A percentile compares a stretch with the other conserved stretches of the same genome.
phyloP scores from a whole-genome alignment of 1,140 invertebrate genomes.

The Drosophila suzukii region DNA sequence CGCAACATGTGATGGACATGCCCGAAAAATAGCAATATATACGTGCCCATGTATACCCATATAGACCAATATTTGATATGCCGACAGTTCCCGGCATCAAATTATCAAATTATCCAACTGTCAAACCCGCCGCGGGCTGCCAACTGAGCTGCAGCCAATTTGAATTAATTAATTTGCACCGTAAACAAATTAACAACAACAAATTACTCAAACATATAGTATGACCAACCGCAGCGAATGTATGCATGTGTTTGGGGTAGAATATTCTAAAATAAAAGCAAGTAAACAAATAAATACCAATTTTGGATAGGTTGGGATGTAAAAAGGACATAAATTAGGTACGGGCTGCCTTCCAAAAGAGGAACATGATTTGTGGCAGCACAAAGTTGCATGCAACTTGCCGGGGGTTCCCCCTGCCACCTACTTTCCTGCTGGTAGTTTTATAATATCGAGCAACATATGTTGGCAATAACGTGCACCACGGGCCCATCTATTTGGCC shows the following conservation, averaged over 20 bases:
- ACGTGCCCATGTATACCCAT: background rate
- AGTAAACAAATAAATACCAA: conserved; percentile 32
- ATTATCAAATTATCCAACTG: conserved; percentile 28
- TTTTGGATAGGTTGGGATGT: conserved; percentile 4
- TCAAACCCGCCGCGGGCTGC: conserved; percentile 2
- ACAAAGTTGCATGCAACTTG: conserved; percentile 53
- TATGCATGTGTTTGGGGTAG: background rate
- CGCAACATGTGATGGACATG: conserved; percentile 61
- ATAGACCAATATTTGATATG: conserved; percentile 14
- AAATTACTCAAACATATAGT: conserved; percentile 22
- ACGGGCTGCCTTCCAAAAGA: conserved; percentile 24
- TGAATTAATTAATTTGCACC: conserved; percentile 42
- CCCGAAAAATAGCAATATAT: background rate
- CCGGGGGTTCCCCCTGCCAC: background rate
- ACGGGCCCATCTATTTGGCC: conserved; percentile 34
- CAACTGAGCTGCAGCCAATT: conserved; percentile 22
- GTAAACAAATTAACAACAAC: conserved; percentile 42
- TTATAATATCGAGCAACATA: conserved; percentile 75
- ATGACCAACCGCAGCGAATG: conserved; percentile 5
- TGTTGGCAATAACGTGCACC: conserved; percentile 71
- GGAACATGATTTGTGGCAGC: conserved; percentile 52
- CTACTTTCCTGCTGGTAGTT: conserved; percentile 21
- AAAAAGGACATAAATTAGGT: conserved; percentile 42
- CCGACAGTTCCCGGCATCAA: conserved; percentile 26
- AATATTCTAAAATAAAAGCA: conserved; percentile 9